Base-by-base conservation (phyloP, 2,888 invertebrate species). In the Tryphoninae sp. region DNA sequence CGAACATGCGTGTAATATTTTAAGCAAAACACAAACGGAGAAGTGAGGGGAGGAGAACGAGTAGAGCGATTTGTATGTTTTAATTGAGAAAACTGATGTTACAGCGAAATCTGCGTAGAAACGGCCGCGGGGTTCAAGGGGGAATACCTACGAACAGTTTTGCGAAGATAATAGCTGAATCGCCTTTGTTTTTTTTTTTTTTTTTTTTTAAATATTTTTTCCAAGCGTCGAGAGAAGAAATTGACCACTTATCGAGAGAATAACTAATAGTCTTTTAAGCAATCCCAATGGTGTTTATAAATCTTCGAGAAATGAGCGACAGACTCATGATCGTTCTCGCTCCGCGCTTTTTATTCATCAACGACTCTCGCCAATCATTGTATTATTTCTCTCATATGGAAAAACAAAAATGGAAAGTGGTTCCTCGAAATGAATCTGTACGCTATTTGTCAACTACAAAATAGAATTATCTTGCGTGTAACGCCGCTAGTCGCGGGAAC, bases 141-240 rank as follows among this genome's bases (percentile, higher is more conserved):
- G 86, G 85, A 87, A 89, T 76, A 51, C 86, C 88, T 88, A 83
- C 86, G 87, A 83, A 84, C 88, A 89, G 87, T 89, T 89, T 88
- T 86, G 87, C 67, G 67, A 68, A 87, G 72, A 84, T 86, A 87
- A 85, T 74, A 67, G 67, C 19, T 76, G 83, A 87, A 88, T 87
- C 87, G 87, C 13, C 13, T 45, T 45, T 45, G 13, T 45, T 45
- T 11, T 76, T 67, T 33, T 61, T 16, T 26, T 45, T 45, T 11
- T 76, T 67, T 33, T 61, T 16, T 26, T 42, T 62, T 61, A 16
- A 19, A 53, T 53, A 33, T 58, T 58, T 33, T 40, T 33, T 55
- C 16, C 40, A 2, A 26, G 6, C 23, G 53, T 51, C 26, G 16
- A 71, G 8, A 61, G 53, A 80, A 71, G 55, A 76, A 61, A 84